These are phyloP conservation scores for Glyphotaelius pellucidus DNA, from an alignment of 2,888 invertebrate species.

Conservation along the genomic window DNA sequence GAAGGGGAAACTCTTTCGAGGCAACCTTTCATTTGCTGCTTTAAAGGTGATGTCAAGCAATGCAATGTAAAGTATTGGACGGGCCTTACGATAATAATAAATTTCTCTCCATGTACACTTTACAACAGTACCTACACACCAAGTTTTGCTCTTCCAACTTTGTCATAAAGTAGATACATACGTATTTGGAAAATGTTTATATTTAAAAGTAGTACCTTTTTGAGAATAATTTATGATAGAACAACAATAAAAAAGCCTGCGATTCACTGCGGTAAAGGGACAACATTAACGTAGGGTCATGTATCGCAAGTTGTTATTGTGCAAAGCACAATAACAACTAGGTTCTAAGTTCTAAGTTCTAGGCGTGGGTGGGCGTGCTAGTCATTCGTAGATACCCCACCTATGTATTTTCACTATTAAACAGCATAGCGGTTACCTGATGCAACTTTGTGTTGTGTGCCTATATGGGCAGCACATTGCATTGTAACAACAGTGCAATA, in stretches of 20 bases:
- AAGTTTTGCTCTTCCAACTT: neutral
- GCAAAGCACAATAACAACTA: neutral
- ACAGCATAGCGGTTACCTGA: neutral
- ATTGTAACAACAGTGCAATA: neutral
- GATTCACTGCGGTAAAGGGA: neutral
- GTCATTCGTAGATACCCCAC: neutral
- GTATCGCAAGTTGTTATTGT: neutral
- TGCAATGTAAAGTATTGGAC: neutral
- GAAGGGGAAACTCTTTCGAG: neutral
- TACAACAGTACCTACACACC: neutral
- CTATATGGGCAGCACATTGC: neutral
- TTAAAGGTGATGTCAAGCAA: neutral
- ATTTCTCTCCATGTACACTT: neutral
- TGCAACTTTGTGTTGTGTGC: neutral
- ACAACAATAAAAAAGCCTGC: neutral
- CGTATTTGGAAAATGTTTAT: neutral
- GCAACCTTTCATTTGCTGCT: neutral
- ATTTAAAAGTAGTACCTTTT: neutral
- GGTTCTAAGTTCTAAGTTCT: neutral
- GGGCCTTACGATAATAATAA: neutral
- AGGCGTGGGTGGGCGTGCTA: neutral
- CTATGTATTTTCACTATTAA: neutral
- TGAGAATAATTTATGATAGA: neutral
- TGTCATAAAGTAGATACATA: neutral
- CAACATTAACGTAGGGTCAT: neutral